These are phyloP conservation scores for Sparus aurata DNA, from an alignment of 2,797 vertebrate species.

Conservation along the genomic window DNA sequence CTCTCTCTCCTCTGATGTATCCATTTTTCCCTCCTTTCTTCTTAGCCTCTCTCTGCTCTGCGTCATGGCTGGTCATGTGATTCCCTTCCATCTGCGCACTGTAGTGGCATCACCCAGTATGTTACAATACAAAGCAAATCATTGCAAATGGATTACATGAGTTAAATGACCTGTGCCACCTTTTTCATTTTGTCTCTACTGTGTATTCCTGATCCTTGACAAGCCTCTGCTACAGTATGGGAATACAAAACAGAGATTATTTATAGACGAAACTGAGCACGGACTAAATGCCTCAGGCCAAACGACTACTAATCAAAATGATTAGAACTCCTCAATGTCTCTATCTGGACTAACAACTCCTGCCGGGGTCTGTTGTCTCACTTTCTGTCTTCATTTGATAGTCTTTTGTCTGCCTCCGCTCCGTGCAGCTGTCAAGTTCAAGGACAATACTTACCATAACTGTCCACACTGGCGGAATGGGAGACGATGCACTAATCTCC, in stretches of 20 bases:
- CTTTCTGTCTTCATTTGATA: conserved; percentile 1
- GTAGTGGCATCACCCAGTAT: conserved; percentile 58
- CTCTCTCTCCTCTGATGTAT: conserved; percentile 51
- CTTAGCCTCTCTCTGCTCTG: conserved; percentile 68
- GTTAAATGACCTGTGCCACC: neutral
- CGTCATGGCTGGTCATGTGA: conserved; percentile 78
- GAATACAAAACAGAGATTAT: conserved; percentile 33
- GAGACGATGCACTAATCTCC: conserved; percentile 46
- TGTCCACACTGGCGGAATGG: conserved; percentile 37
- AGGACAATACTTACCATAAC: conserved; percentile 43
- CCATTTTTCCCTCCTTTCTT: conserved; percentile 77
- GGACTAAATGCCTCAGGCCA: neutral
- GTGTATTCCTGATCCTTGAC: conserved; percentile 5
- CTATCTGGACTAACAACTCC: conserved; percentile 31
- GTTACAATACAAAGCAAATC: conserved; percentile 47
- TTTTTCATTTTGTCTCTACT: conserved; percentile 23
- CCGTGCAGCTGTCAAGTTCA: conserved; percentile 39
- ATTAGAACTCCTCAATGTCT: conserved; percentile 29
- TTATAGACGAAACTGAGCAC: conserved; percentile 26
- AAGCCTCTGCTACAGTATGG: conserved; percentile 3
- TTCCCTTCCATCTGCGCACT: conserved; percentile 65
- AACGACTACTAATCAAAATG: conserved; percentile 27
- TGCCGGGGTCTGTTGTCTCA: conserved; percentile 26
- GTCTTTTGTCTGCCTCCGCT: conserved; percentile 19
- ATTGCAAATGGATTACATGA: conserved; percentile 25